A percentile compares a stretch with the other conserved stretches of the same genome.
Conservation (phyloP, 2,113 vertebrate genomes). For the Crotalus helleri region DNA sequence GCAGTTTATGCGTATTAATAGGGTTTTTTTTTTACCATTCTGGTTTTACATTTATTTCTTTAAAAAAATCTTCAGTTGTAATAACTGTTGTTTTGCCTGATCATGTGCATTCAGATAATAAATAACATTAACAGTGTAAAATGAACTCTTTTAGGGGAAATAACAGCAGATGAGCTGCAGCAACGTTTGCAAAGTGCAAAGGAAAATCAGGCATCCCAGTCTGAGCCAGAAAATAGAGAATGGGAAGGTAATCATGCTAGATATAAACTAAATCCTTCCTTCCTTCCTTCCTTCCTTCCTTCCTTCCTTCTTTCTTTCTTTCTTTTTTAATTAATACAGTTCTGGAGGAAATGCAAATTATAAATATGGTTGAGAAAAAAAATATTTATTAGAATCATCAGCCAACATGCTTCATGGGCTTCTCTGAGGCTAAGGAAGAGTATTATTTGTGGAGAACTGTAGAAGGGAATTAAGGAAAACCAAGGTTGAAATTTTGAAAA, state of each 20-base stretch:
- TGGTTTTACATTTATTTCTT: not conserved
- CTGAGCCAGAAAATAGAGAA: slow-evolving; percentile 68
- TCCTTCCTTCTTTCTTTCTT: not conserved
- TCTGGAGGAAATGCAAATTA: not conserved
- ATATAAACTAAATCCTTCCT: slow-evolving; percentile 50
- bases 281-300: not conserved
- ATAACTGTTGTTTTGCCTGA: not conserved
- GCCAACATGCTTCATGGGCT: not conserved
- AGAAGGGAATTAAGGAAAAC: not conserved
- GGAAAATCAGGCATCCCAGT: slow-evolving; percentile 80
- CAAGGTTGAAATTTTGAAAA: not conserved
- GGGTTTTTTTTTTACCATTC: not conserved
- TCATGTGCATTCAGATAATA: not conserved
- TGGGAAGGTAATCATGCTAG: slow-evolving; percentile 64
- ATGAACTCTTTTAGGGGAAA: slow-evolving; percentile 79
- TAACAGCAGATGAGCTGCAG: slow-evolving; percentile 90
- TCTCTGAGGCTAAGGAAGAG: not conserved
- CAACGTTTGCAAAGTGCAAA: slow-evolving; percentile 87
- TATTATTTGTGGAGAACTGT: not conserved
- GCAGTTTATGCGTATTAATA: not conserved
- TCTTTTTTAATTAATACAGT: not conserved
- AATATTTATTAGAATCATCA: not conserved
- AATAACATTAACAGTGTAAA: not conserved
- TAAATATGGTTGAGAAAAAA: not conserved
- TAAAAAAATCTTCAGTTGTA: not conserved